Percentiles rank a stretch among this genome's conserved stretches.
phyloP scores from a whole-genome alignment of 2,888 invertebrate genomes.

The Rhingia rostrata region DNA sequence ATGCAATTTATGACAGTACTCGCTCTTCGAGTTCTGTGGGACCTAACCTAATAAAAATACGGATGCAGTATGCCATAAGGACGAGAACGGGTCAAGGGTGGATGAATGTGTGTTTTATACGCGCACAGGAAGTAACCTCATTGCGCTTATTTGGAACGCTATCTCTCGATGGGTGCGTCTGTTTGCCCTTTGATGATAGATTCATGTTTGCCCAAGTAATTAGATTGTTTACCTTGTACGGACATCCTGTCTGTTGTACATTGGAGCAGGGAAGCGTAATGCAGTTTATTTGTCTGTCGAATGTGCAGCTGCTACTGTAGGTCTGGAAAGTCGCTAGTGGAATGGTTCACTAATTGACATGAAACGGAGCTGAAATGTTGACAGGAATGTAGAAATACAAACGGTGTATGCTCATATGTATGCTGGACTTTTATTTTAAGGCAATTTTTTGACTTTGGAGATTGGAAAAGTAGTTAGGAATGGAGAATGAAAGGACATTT shows the following conservation, averaged over 20 bases:
- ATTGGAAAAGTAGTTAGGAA: too few relatives aligned
- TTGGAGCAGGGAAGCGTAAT: conserved; percentile 45
- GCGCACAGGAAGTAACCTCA: conserved; percentile 28
- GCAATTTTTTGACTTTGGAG: too few relatives aligned
- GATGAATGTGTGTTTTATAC: conserved; percentile 9
- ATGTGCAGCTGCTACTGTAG: conserved; percentile 27
- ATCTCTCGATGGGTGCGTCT: neutral
- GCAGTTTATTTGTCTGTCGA: conserved; percentile 52
- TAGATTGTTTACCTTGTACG: conserved; percentile 67
- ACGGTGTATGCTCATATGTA: too few relatives aligned
- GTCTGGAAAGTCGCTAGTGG: neutral
- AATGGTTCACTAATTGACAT: conserved; percentile 34
- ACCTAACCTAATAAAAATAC: conserved; percentile 56
- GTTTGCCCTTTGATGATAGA: conserved; percentile 69
- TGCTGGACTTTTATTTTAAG: too few relatives aligned
- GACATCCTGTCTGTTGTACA: conserved; percentile 41
- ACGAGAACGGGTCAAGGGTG: conserved; percentile 34
- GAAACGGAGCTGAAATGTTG: neutral
- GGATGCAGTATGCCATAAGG: conserved; percentile 8
- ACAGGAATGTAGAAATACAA: too few relatives aligned
- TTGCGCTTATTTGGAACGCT: conserved; percentile 36
- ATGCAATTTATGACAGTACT: conserved; percentile 60
- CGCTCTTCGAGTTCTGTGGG: conserved; percentile 15
- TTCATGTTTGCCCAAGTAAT: conserved; percentile 66
- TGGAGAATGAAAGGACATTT: too few relatives aligned